phyloP scores from a whole-genome alignment of 2,113 vertebrate species.

The Erythrolamprus reginae region DNA sequence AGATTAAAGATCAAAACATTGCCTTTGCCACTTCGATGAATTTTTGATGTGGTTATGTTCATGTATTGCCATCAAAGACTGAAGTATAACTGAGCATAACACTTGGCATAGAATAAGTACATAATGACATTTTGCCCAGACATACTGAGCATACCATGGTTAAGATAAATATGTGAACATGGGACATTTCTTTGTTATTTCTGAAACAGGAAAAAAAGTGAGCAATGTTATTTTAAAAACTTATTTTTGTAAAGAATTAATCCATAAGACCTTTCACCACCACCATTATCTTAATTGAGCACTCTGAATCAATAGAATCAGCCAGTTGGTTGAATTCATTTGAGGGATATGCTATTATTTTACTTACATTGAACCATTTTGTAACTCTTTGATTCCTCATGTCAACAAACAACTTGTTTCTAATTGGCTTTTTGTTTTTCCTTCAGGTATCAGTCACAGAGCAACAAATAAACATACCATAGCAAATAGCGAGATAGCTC shows the following conservation, averaged over 20 bases:
- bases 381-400: neutral
- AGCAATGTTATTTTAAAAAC: conserved; percentile 20
- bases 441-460: neutral
- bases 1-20: neutral
- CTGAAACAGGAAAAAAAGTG: neutral
- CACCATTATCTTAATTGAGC: neutral
- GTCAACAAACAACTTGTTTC: neutral
- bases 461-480: neutral
- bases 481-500: neutral
- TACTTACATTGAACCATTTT: neutral
- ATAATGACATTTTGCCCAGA: neutral
- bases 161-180: conserved; percentile 3
- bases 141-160: neutral
- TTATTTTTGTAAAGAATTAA: neutral
- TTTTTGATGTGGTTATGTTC: neutral
- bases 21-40: neutral
- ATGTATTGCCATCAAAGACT: neutral
- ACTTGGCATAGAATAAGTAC: neutral
- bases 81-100: conserved; percentile 25
- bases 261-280: neutral
- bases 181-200: conserved; percentile 3
- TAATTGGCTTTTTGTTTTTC: neutral
- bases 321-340: neutral
- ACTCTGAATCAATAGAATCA: neutral
- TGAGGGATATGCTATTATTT: neutral